Evolutionary conservation across 2,797 vertebrate species (phyloP), one percentile per base, ranked within the genome.

Genomic region (Hirundo rustica): DNA sequence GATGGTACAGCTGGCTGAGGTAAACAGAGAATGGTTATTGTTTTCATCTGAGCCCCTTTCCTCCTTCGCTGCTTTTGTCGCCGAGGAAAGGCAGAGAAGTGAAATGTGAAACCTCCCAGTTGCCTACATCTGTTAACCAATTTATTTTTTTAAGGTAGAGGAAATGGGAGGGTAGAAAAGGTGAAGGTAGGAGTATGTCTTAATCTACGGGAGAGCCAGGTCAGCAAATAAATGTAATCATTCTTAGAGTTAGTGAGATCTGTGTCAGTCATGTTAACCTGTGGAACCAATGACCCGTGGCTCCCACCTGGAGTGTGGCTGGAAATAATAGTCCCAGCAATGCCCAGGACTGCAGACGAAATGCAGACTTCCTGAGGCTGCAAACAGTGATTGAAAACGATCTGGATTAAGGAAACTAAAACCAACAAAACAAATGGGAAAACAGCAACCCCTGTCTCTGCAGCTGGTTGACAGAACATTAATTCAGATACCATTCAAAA

Each of bases 171-270:
- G 36, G 80, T 90, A 77, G 85, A 57, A 73, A 87, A 95, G 88
- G 57, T 95, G 93, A 95, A 92, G 57, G 66, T 12, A 81, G 58
- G 74, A 93, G 88, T 93, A n/a, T 72, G 80, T 79, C 88, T 96
- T 91, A 85, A 92, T 92, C 64, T 95, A 34, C 2, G 8, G 57
- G 85, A 85, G 80, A 86, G 42, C 64, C 61, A 92, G 89, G 85
- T 90, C 89, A 95, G 89, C 75, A 94, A 96, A 92, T 85, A 87
- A 91, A 93, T 57, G 65, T 81, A 93, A 95, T 95, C 36, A 72
- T 53, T 95, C 75, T 74, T 50, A 16, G 67, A 85, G 75, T 88
- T 66, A 79, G 47, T 58, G 57, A 0, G 14, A 80, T 73, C 83
- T 87, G 62, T 95, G 84, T 95, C 90, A 83, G 58, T 58, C 84